phyloP scores from a whole-genome alignment of 2,113 vertebrate genomes.

The Isurus oxyrinchus region DNA sequence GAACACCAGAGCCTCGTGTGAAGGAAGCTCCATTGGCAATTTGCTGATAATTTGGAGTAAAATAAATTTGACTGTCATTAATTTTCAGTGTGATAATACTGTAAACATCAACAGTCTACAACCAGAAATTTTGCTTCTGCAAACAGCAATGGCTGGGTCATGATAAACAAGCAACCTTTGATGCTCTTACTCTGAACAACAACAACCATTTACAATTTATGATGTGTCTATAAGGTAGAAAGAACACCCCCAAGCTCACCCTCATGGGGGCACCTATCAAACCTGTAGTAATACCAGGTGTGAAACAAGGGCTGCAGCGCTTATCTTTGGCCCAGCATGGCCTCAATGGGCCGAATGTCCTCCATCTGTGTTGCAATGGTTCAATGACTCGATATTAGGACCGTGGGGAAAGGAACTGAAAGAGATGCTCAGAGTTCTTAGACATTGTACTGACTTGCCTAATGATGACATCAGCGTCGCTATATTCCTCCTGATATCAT shows the following conservation, averaged over 20 bases:
- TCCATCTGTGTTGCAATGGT: too few relatives aligned
- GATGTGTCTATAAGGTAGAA: too few relatives aligned
- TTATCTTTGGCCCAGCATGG: too few relatives aligned
- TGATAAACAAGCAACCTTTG: not conserved
- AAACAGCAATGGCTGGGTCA: not conserved
- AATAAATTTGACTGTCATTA: not conserved
- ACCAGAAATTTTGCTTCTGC: not conserved
- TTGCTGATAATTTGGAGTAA: not conserved
- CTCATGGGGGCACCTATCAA: too few relatives aligned
- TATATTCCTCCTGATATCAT: not conserved
- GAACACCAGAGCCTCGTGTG: not conserved
- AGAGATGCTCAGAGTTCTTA: not conserved
- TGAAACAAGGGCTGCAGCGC: too few relatives aligned
- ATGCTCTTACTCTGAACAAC: not conserved
- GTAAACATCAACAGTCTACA: not conserved
- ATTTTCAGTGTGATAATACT: not conserved
- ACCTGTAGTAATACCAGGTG: too few relatives aligned
- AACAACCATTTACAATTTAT: not conserved
- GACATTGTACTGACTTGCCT: not conserved
- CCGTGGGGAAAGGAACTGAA: not conserved
- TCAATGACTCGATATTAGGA: too few relatives aligned
- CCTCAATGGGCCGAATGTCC: too few relatives aligned
- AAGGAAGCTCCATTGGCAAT: not conserved
- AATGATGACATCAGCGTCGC: not conserved
- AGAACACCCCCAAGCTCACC: too few relatives aligned